Percentiles rank a stretch among this genome's conserved stretches.
Conservation (phyloP, 2,797 vertebrate species). For the Melanotaenia maccullochi region DNA sequence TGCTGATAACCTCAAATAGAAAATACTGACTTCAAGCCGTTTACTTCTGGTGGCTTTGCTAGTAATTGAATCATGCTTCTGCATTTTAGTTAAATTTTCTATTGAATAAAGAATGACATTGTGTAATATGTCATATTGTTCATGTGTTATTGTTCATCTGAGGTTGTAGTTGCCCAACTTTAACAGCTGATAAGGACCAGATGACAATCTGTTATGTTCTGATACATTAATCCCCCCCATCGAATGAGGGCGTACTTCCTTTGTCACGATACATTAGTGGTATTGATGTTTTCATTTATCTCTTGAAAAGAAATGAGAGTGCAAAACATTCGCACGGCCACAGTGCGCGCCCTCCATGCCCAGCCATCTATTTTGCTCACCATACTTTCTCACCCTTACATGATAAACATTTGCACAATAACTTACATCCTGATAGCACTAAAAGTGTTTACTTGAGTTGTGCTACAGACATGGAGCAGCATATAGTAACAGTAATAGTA, state of each 20-base stretch:
- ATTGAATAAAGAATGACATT: too few species aligned
- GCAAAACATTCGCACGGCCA: background rate
- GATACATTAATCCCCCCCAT: background rate
- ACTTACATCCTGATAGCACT: slow-evolving; percentile 49
- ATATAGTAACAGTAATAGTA: slow-evolving; percentile 7
- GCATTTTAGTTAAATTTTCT: too few species aligned
- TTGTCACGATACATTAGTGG: background rate
- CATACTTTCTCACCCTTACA: slow-evolving; percentile 12
- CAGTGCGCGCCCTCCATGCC: slow-evolving; percentile 15
- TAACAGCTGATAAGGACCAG: background rate
- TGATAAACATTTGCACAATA: slow-evolving; percentile 45
- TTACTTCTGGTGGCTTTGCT: too few species aligned
- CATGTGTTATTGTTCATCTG: background rate
- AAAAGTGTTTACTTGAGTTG: slow-evolving; percentile 56
- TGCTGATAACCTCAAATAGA: too few species aligned
- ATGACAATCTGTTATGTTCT: background rate
- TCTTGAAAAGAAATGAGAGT: background rate
- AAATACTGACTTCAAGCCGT: too few species aligned
- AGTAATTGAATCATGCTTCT: too few species aligned
- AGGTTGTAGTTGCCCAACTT: background rate
- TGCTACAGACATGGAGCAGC: slow-evolving; percentile 23
- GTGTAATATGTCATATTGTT: too few species aligned
- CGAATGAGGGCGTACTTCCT: background rate
- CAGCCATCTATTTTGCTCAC: slow-evolving; percentile 13
- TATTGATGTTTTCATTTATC: background rate